Base-by-base conservation (phyloP, 35 echinoderm and acorn worm species). In the Hemicentrotus pulcherrimus region DNA sequence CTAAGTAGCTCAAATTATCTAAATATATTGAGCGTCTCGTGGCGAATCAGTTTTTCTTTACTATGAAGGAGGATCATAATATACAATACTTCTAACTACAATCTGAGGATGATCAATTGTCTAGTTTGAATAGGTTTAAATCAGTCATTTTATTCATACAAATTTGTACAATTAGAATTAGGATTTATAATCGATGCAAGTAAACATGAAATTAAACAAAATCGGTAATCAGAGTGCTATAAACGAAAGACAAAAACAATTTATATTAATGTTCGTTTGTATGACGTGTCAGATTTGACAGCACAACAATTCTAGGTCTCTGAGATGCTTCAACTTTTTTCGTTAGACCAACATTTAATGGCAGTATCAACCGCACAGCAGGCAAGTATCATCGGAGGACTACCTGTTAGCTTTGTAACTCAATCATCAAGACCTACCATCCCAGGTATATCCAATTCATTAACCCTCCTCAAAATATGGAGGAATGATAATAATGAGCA, bases 341-440 rank as follows among this genome's bases (percentile, higher is more conserved):
- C 9, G 52, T 41, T 55, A 55, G 0, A 28, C 22, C 24, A 78
- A n/a, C 65, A 78, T 6, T 41, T 41, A 28, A 2, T 7, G 65
- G 65, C 65, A 28, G 65, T 78, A 78, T 78, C 65, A 22, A 2
- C 7, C 65, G 28, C 19, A 78, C 65, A 78, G 65, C 28, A 5
- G 19, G 65, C 19, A 7, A 22, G 24, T 78, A 78, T 78, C 65
- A 78, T 78, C 65, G 8, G 2, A 59, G 7, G 65, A 55, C 65
- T 78, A 78, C 65, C 65, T 78, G 65, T 78, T 78, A n/a, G 65
- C 65, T 78, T 78, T 78, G 65, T 78, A 78, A 78, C 18, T n/a
- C 65, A 28, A 78, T 78, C 65, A 22, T n/a, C 22, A 78, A 78
- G 6, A 78, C 5, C 22, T 78, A 78, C 6, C 19, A 22, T 7